phyloP scores from a whole-genome alignment of 2,888 invertebrate species.

The Cyclophora albipunctata region DNA sequence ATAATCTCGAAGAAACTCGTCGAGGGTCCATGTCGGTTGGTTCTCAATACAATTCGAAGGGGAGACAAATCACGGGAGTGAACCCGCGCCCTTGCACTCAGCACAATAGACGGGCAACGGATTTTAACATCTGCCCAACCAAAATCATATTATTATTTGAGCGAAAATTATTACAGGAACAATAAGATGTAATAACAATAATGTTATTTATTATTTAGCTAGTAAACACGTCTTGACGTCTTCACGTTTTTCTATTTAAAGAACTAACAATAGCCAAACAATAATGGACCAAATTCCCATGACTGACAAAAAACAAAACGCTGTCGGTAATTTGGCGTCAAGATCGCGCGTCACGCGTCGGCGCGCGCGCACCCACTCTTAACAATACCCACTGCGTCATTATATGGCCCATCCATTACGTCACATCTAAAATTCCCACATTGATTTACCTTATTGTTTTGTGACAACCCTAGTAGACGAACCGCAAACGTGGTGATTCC shows the following conservation, averaged over 20 bases:
- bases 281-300: slow-evolving; percentile 44
- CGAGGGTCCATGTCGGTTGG: background rate
- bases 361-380: slow-evolving; percentile 38
- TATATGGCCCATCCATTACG: slow-evolving; percentile 56
- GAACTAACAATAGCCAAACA: slow-evolving; percentile 33
- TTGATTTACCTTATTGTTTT: slow-evolving; percentile 20
- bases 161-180: slow-evolving; percentile 22
- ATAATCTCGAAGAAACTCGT: background rate
- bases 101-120: slow-evolving; percentile 69
- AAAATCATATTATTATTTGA: slow-evolving; percentile 42
- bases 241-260: slow-evolving; percentile 14
- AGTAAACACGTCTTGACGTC: too few relatives aligned
- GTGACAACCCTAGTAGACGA: too few relatives aligned
- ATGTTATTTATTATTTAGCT: too few relatives aligned
- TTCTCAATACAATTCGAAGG: slow-evolving; percentile 27
- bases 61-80: slow-evolving; percentile 55
- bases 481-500: too few relatives aligned
- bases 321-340: slow-evolving; percentile 45
- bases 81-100: slow-evolving; percentile 42
- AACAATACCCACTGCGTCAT: slow-evolving; percentile 43
- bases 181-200: too few relatives aligned
- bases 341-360: slow-evolving; percentile 49
- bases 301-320: slow-evolving; percentile 41
- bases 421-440: slow-evolving; percentile 56
- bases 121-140: slow-evolving; percentile 65